Base-by-base conservation (phyloP, 2,113 vertebrate species). In the Uria lomvia region DNA sequence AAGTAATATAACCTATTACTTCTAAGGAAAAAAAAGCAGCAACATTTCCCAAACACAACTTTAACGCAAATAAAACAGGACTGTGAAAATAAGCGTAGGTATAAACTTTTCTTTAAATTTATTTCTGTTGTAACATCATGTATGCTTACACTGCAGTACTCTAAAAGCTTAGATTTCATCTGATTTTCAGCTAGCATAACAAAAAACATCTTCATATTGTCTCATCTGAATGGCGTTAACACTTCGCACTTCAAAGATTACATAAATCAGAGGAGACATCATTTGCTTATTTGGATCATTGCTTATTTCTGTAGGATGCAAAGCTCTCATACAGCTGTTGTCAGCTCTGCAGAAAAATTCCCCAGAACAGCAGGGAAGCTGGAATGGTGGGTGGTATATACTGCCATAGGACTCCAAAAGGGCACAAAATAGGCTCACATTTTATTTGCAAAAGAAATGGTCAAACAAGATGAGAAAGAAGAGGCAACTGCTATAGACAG, bases 391-490 rank as follows among this genome's bases (percentile, higher is more conserved):
- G 12, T 6, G 43, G 8, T 4, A 21, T 1, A 1, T 2, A 29
- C 26, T 10, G 8, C 56, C 65, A 10, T 0, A 19, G 24, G 5
- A 58, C 9, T 49, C 55, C 38, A 63, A 21, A 82, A 5, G 19
- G 26, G 11, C 29, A 12, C 7, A 11, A 8, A 4, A 3, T 0
- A 22, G 42, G 15, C 29, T 42, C 45, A 5, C 15, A 1, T 16
- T 86, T 42, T 18, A 29, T 26, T 30, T 58, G 29, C 32, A 29
- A 21, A 59, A 58, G 32, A 86, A 47, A n/a, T 17, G 13, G 3
- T 9, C 38, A 19, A 45, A 43, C 5, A 22, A 32, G 5, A 6
- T 0, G 11, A 90, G 58, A 19, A 4, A 27, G 40, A 60, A 70
- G 32, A 50, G 43, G 30, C 2, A 13, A 34, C 15, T 24, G 59